These are phyloP conservation scores for Phasia obesa DNA, from an alignment of 2,888 invertebrate genomes.

Conservation along the genomic window DNA sequence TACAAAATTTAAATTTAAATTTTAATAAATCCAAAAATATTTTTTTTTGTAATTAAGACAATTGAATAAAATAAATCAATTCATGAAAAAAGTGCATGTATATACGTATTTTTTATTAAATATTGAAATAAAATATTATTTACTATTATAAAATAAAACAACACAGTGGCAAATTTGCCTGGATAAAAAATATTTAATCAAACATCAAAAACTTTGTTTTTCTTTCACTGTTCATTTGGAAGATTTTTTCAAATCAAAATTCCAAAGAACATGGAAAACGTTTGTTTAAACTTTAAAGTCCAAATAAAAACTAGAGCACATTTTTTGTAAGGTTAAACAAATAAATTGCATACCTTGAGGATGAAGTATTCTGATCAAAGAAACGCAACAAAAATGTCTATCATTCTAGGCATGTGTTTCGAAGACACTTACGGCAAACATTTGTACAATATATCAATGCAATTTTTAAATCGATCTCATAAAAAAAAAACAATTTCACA, in stretches of 20 bases:
- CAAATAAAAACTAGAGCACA: too few relatives aligned
- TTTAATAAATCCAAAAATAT: conserved; percentile 26
- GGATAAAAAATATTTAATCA: conserved; percentile 6
- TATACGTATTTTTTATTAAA: conserved; percentile 49
- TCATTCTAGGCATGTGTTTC: too few relatives aligned
- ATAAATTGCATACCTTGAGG: too few relatives aligned
- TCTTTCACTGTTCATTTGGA: neutral
- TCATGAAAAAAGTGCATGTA: conserved; percentile 45
- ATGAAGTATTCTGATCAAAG: too few relatives aligned
- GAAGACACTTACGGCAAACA: too few relatives aligned
- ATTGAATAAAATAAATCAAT: conserved; percentile 32
- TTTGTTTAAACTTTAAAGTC: too few relatives aligned
- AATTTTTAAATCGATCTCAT: too few relatives aligned
- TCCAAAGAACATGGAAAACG: too few relatives aligned
- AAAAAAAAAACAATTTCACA: too few relatives aligned
- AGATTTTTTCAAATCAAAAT: neutral
- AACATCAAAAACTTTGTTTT: neutral
- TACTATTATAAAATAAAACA: conserved; percentile 42
- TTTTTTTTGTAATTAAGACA: conserved; percentile 55
- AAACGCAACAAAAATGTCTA: too few relatives aligned
- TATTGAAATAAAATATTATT: conserved; percentile 29
- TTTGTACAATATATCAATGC: too few relatives aligned
- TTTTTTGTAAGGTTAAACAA: too few relatives aligned
- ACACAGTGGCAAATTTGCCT: conserved; percentile 52
- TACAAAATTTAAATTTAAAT: conserved; percentile 34